These are phyloP conservation scores for Gallinago media DNA, from an alignment of 2,113 vertebrate species.

Conservation along the genomic window DNA sequence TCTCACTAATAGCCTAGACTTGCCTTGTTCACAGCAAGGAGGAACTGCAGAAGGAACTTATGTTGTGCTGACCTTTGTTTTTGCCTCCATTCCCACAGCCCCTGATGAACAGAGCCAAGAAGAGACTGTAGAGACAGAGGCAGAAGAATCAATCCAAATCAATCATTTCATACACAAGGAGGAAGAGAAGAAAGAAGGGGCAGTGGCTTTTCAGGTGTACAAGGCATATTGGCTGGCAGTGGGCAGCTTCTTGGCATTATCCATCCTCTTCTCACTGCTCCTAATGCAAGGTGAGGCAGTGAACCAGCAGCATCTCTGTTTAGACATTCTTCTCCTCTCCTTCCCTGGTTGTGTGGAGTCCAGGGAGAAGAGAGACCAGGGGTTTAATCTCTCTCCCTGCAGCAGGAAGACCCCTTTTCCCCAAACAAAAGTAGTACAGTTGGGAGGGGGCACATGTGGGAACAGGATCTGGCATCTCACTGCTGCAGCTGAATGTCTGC, in stretches of 20 bases:
- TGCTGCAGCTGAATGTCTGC: not conserved
- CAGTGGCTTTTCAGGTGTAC: slow-evolving; percentile 89
- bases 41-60: not conserved
- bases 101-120: slow-evolving; percentile 33
- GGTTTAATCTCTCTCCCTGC: not conserved
- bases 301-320: not conserved
- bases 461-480: not conserved
- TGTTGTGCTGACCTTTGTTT: not conserved
- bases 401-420: not conserved
- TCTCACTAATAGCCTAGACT: not conserved
- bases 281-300: slow-evolving; percentile 93
- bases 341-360: not conserved
- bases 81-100: not conserved
- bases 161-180: slow-evolving; percentile 57
- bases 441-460: not conserved
- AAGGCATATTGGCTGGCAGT: slow-evolving; percentile 88
- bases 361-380: not conserved
- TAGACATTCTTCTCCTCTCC: not conserved
- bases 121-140: slow-evolving; percentile 39
- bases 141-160: slow-evolving; percentile 12
- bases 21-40: not conserved
- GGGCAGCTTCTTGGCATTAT: slow-evolving; percentile 79
- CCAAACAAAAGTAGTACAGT: not conserved
- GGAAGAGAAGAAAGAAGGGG: slow-evolving; percentile 90
- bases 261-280: slow-evolving; percentile 84